Evolutionary conservation across 2,797 vertebrate species (phyloP).

Genomic region (Tenualosa ilisha): DNA sequence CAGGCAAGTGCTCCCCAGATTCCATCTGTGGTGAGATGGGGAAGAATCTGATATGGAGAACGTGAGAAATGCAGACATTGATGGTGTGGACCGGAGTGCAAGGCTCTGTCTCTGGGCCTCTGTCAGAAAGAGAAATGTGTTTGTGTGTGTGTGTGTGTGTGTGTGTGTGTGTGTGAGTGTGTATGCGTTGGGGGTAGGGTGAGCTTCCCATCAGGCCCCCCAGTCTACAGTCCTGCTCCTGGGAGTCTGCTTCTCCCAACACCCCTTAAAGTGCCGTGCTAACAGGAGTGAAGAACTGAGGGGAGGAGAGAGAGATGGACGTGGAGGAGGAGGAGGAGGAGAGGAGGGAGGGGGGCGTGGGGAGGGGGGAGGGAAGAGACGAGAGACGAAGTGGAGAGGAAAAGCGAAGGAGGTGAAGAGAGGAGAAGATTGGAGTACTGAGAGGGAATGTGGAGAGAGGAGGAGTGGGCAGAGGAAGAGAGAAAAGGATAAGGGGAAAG

Average conservation of each 20-base stretch:
- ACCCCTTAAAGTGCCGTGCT: conserved; percentile 41
- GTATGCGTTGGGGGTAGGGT: conserved; percentile 45
- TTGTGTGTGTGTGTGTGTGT: no score
- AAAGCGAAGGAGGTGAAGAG: not conserved
- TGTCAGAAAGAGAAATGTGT: conserved; percentile 39
- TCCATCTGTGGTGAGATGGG: conserved; percentile 65
- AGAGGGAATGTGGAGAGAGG: not conserved
- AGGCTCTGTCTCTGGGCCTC: conserved; percentile 39
- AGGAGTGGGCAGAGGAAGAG: not conserved
- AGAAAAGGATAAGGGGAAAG: not conserved
- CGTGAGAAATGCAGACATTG: conserved; percentile 63
- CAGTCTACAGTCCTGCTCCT: conserved; percentile 62
- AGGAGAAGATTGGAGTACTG: not conserved
- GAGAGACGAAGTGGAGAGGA: conserved; percentile 30
- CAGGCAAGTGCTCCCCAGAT: conserved; percentile 61
- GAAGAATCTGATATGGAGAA: conserved; percentile 66
- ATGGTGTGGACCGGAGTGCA: conserved; percentile 43
- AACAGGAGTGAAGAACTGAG: conserved; percentile 46
- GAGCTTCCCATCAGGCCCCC: conserved; percentile 66
- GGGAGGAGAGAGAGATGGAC: not conserved
- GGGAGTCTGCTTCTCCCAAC: conserved; percentile 60
- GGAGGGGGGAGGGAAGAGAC: not conserved
- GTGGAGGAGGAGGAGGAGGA: not conserved
- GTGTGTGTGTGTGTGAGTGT: no score
- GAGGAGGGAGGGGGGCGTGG: not conserved